These are phyloP conservation scores for Portunus trituberculatus DNA, from an alignment of 1,140 invertebrate species.

Conservation along the genomic window DNA sequence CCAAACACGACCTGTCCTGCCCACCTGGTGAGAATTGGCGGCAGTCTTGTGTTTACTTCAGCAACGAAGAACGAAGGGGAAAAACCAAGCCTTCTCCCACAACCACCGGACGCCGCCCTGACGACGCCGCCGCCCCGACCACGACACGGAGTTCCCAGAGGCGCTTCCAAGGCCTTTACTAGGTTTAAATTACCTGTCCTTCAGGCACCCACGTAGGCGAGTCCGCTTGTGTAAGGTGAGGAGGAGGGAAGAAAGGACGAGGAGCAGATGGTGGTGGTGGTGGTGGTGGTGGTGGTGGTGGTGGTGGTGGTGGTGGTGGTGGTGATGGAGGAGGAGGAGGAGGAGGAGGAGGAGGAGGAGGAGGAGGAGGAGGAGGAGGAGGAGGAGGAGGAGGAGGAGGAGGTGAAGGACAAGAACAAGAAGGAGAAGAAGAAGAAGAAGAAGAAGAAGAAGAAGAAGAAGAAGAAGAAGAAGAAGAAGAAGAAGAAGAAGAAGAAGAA, in stretches of 20 bases:
- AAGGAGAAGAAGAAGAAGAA: background rate
- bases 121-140: too few species aligned
- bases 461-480: background rate
- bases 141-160: too few species aligned
- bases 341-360: background rate
- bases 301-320: background rate
- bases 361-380: background rate
- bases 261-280: background rate
- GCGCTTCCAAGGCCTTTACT: too few species aligned
- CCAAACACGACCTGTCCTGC: background rate
- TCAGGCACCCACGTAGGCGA: too few species aligned
- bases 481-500: background rate
- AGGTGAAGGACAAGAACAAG: background rate
- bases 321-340: background rate
- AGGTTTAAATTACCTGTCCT: too few species aligned
- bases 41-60: too few species aligned
- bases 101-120: too few species aligned
- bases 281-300: background rate
- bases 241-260: background rate
- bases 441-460: background rate
- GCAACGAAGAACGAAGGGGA: too few species aligned
- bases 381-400: background rate
- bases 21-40: background rate
- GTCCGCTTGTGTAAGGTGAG: too few species aligned
- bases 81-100: too few species aligned